phyloP scores from a whole-genome alignment of 2,113 vertebrate genomes.

The Lampris megalopsis region DNA sequence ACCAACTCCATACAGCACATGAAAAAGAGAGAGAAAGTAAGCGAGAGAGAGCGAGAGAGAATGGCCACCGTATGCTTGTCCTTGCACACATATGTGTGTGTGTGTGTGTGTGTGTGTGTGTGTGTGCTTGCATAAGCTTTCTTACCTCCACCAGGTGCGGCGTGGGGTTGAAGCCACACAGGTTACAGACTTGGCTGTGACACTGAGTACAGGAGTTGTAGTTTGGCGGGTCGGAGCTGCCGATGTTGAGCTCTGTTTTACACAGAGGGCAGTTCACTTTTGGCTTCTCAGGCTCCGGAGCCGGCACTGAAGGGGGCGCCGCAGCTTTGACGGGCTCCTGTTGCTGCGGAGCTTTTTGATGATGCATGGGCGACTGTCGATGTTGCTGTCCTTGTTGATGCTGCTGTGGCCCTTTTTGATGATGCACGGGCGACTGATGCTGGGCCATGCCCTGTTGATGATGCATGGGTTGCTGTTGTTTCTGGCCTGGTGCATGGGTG shows the following conservation, averaged over 20 bases:
- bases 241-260: constrained; percentile 93
- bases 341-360: constrained; percentile 54
- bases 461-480: constrained; percentile 60
- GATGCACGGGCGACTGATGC: constrained; percentile 61
- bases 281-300: constrained; percentile 79
- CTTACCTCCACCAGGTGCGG: constrained; percentile 98
- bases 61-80: not conserved
- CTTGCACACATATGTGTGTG: not conserved
- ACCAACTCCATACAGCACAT: no score
- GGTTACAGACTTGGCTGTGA: constrained; percentile 93
- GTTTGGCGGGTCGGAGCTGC: constrained; percentile 87
- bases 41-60: not conserved
- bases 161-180: constrained; percentile 97
- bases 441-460: constrained; percentile 51
- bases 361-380: constrained; percentile 57
- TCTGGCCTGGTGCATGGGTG: constrained; percentile 47
- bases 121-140: not conserved
- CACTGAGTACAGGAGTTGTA: constrained; percentile 96
- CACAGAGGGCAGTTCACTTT: constrained; percentile 93
- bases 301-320: constrained; percentile 52
- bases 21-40: not conserved
- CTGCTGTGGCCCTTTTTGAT: constrained; percentile 68
- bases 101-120: not conserved
- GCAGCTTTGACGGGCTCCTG: constrained; percentile 47
- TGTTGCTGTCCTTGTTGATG: constrained; percentile 58